Evolutionary conservation across 2,888 invertebrate genomes (phyloP).

Genomic region (Cheilosia impressa): DNA sequence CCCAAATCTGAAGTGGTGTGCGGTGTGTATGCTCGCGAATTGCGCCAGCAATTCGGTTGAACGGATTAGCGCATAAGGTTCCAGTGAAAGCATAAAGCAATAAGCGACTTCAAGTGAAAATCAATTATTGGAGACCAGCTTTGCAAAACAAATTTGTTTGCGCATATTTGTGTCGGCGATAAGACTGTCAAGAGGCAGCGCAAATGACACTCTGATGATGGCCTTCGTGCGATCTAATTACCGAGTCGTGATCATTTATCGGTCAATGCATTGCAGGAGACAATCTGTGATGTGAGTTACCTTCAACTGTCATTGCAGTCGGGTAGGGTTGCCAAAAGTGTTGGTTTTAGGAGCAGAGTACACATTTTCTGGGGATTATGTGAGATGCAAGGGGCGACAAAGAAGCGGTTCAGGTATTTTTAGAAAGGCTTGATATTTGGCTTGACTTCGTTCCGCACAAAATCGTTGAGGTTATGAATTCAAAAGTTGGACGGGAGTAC

Average conservation of each 20-base stretch:
- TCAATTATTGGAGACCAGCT: constrained; percentile 32
- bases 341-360: no score
- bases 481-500: no score
- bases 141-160: constrained; percentile 22
- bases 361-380: no score
- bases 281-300: not conserved
- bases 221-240: constrained; percentile 9
- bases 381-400: no score
- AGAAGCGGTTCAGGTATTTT: no score
- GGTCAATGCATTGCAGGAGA: constrained; percentile 22
- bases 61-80: constrained; percentile 9
- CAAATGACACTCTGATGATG: constrained; percentile 16
- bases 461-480: no score
- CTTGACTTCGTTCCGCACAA: no score
- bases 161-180: constrained; percentile 23
- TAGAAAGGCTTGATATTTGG: no score
- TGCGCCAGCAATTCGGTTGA: constrained; percentile 7
- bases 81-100: constrained; percentile 5
- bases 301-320: not conserved
- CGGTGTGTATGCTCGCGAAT: not conserved
- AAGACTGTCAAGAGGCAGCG: constrained; percentile 7
- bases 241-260: not conserved
- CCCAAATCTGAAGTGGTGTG: not conserved
- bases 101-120: constrained; percentile 27
- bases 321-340: not conserved